Base-by-base conservation (phyloP, 2,888 invertebrate species). In the Ceraclea dissimilis region DNA sequence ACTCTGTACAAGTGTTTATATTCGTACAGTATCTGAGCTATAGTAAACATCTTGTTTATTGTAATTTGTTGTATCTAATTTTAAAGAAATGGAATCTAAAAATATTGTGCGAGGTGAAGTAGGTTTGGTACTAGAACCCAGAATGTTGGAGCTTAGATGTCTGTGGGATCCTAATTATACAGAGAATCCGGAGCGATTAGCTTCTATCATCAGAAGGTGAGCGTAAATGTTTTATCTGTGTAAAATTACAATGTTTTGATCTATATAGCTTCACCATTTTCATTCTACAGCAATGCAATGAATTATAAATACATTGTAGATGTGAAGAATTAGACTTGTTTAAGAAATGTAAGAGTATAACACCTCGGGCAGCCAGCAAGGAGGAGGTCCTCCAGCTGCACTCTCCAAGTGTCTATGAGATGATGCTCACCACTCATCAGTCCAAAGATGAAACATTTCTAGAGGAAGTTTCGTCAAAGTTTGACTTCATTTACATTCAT, bases 401-500 rank as follows among this genome's bases (percentile, higher is more conserved):
- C 68, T 78, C 83, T 0, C 73, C 79, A 13, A 77, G 82, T 4
- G 84, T 86, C 16, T 82, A 86, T 61, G 81, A 87, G 26, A 70
- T 84, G 63, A 70, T 94, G 20, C 74, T 76, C 39, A 83, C 83
- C 0, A 80, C 83, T 2, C 74, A 76, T 17, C 64, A 71, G n/a
- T 77, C 77, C 60, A 66, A 71, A 2, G 76, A 86, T 64, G 62
- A 73, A 33, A 75, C 79, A 2, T 75, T 81, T 61, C 71, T 91
- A 63, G 91, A 91, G 71, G 75, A 83, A 33, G 64, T 89, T 56
- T 81, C 88, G 51, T 80, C 88, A 0, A 80, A 82, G 64, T 93
- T 84, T 69, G 93, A 94, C 68, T 84, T 88, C 2, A 73, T 94
- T 64, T 95, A 86, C 68, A 81, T 92, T 67, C 88, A 93, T 71